Percentiles rank a stretch among this genome's conserved stretches.
Evolutionary conservation across 2,113 vertebrate species (phyloP).

Genomic region (Verasper variegatus): DNA sequence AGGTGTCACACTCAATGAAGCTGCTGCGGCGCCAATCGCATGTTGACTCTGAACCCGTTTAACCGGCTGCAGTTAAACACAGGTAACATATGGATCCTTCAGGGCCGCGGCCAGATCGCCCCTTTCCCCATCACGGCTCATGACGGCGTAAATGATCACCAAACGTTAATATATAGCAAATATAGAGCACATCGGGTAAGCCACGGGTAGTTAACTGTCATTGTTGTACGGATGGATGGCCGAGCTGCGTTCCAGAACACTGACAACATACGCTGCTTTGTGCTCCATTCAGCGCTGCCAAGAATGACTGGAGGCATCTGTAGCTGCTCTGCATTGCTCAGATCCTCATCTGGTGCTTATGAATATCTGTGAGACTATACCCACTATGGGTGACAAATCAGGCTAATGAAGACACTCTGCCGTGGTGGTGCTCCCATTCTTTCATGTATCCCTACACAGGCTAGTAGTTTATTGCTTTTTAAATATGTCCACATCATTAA

Average conservation of each 20-base stretch:
- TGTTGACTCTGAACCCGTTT: slow-evolving; percentile 61
- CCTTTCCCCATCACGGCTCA: slow-evolving; percentile 20
- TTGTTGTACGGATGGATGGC: slow-evolving; percentile 69
- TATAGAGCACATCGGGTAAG: slow-evolving; percentile 53
- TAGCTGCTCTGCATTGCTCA: slow-evolving; percentile 69
- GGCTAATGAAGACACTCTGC: slow-evolving; percentile 72
- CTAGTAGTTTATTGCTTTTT: slow-evolving; percentile 42
- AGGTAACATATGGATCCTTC: slow-evolving; percentile 67
- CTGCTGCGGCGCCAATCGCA: slow-evolving; percentile 32
- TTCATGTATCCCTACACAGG: slow-evolving; percentile 20
- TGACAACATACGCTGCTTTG: slow-evolving; percentile 72
- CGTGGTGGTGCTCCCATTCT: slow-evolving; percentile 22
- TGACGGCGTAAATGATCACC: slow-evolving; percentile 64
- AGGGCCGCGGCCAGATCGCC: slow-evolving; percentile 31
- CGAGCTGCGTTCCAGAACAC: slow-evolving; percentile 69
- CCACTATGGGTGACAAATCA: slow-evolving; percentile 53
- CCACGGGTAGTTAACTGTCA: slow-evolving; percentile 73
- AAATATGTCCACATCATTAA: slow-evolving; percentile 53
- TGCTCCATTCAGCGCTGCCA: slow-evolving; percentile 69
- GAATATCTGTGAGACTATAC: slow-evolving; percentile 68
- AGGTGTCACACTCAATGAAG: slow-evolving; percentile 72
- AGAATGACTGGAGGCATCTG: slow-evolving; percentile 72
- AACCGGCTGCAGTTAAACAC: slow-evolving; percentile 61
- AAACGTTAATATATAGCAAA: slow-evolving; percentile 60
- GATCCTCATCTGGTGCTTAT: slow-evolving; percentile 72